Evolutionary conservation across 2,113 vertebrate species (phyloP), one percentile per base, ranked within the genome.

Genomic region (Bothrops jararaca): DNA sequence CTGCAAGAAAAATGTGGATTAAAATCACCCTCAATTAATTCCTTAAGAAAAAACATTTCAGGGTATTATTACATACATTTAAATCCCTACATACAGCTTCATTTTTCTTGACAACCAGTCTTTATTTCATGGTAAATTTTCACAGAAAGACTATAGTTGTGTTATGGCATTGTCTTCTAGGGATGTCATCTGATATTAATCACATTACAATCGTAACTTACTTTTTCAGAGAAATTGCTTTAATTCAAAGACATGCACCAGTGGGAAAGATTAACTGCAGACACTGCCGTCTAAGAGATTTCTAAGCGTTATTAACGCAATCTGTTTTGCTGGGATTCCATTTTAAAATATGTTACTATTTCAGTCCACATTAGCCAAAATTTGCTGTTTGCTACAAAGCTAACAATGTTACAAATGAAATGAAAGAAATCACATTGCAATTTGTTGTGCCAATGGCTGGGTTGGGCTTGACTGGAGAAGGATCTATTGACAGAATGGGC

Each of bases 231-330:
- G 85, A 89, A 88, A 57, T 88, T 57, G 88, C 45, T 93, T 52
- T 92, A 90, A 64, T 39, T 15, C 29, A 92, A 89, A 90, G 80
- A 69, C 4, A 8, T 26, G 18, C 74, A 74, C 74, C 87, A 88
- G 9, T 89, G 91, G 91, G 91, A 39, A 86, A n/a, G 91, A 58
- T 89, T 92, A 91, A 87, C 50, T 57, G 94, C 50, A 92, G 89
- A 69, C 50, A 48, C 56, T 57, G 74, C 42, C 57, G 52, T 20
- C 91, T 86, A 57, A 39, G 5, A 20, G 56, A 57, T 89, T 89
- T 89, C 58, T 86, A 48, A 90, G 86, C 26, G 74, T 93, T 39
- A 85, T 60, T 50, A 58, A 50, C 13, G 29, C 26, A 60, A 34
- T 34, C 22, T 90, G n/a, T 26, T 60, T 10, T 88, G 74, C 45